phyloP scores from a whole-genome alignment of 2,888 invertebrate species.

The Catocala nupta region DNA sequence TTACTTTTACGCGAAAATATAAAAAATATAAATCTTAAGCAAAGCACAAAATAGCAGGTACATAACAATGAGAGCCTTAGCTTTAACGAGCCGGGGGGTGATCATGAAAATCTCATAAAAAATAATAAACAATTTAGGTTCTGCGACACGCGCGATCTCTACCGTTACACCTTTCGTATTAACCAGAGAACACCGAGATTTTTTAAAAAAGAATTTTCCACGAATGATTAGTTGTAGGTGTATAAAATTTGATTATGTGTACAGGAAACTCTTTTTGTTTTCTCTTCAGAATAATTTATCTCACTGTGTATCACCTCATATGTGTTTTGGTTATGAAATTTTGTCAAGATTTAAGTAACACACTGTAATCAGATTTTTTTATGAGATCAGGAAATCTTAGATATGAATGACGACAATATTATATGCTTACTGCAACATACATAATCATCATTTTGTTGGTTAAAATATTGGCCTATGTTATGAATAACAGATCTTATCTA shows the following conservation, averaged over 20 bases:
- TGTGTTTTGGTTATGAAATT: too few relatives aligned
- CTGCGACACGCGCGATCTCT: constrained; percentile 78
- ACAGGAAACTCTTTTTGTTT: constrained; percentile 30
- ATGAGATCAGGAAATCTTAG: too few relatives aligned
- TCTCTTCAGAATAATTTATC: neutral
- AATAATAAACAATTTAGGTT: constrained; percentile 87
- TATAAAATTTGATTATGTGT: constrained; percentile 35
- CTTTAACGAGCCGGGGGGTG: constrained; percentile 68
- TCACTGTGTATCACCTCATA: neutral
- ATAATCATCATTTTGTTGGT: too few relatives aligned
- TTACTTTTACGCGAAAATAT: constrained; percentile 17
- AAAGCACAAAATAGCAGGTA: constrained; percentile 13
- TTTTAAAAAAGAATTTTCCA: constrained; percentile 42
- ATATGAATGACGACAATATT: too few relatives aligned
- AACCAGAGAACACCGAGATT: constrained; percentile 52
- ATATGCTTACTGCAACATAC: too few relatives aligned
- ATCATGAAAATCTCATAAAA: constrained; percentile 82
- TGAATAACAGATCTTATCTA: too few relatives aligned
- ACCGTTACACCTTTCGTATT: constrained; percentile 71
- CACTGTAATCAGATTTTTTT: too few relatives aligned
- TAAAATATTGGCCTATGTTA: too few relatives aligned
- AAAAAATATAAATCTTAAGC: constrained; percentile 22
- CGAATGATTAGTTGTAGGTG: constrained; percentile 27
- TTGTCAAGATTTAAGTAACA: too few relatives aligned
- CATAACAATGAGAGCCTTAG: constrained; percentile 23